Conservation (phyloP, 2,888 invertebrate genomes). For the Tineola bisselliella region DNA sequence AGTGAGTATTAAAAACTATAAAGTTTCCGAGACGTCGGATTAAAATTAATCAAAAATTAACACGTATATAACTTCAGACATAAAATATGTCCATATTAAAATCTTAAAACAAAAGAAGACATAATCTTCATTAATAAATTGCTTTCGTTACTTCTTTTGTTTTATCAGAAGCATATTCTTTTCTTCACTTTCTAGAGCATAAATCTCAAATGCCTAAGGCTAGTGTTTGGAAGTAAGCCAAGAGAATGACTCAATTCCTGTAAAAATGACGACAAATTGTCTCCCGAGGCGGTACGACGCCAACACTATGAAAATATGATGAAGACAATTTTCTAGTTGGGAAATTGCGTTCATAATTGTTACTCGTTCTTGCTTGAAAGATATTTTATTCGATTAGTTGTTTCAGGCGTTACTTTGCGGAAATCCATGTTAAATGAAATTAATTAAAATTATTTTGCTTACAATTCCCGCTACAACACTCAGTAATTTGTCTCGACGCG, state of each 20-base stretch:
- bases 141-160: background rate
- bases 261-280: slow-evolving; percentile 11
- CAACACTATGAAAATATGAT: background rate
- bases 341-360: background rate
- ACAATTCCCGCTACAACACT: no score
- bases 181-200: slow-evolving; percentile 8
- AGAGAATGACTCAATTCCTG: background rate
- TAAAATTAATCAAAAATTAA: no score
- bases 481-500: no score
- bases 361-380: background rate
- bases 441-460: no score
- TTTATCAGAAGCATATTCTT: background rate
- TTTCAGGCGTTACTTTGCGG: no score
- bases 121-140: no score
- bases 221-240: slow-evolving; percentile 5
- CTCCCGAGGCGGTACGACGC: background rate
- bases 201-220: slow-evolving; percentile 10
- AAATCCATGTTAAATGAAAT: no score
- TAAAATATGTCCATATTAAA: no score
- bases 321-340: background rate
- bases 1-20: no score
- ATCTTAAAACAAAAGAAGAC: no score
- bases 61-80: no score
- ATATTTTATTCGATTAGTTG: background rate
- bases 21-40: no score